Evolutionary conservation across 2,113 vertebrate genomes (phyloP).

Genomic region (Puma concolor): DNA sequence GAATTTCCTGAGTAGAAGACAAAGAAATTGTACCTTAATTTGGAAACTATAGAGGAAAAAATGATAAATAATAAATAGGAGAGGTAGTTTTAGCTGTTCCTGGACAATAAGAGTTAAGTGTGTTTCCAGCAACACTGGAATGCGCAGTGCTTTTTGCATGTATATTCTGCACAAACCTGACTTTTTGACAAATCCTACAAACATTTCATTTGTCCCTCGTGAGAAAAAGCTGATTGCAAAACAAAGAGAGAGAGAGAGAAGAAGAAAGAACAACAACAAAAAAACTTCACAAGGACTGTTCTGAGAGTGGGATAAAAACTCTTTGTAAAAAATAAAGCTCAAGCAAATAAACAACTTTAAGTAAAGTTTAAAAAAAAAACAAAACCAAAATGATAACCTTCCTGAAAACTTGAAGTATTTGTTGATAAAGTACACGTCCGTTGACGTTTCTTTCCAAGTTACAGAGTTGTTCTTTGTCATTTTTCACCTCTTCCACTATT

Average conservation of each 20-base stretch:
- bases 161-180: background rate
- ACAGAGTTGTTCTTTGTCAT: background rate
- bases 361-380: background rate
- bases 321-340: background rate
- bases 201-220: background rate
- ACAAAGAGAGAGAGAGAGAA: background rate
- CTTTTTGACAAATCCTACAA: background rate
- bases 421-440: background rate
- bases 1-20: background rate
- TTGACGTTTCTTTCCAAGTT: background rate
- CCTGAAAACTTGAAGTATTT: conserved; percentile 5
- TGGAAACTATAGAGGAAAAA: background rate
- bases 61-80: background rate
- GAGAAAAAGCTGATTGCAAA: background rate
- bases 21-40: background rate
- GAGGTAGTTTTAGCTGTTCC: background rate
- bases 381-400: background rate
- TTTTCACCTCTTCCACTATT: background rate
- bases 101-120: background rate
- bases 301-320: background rate
- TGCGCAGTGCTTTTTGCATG: background rate
- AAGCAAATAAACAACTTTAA: background rate
- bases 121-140: background rate
- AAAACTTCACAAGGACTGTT: background rate
- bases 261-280: background rate